Evolutionary conservation across 2,888 invertebrate species (phyloP).

Genomic region (Lamellibrachia columna): DNA sequence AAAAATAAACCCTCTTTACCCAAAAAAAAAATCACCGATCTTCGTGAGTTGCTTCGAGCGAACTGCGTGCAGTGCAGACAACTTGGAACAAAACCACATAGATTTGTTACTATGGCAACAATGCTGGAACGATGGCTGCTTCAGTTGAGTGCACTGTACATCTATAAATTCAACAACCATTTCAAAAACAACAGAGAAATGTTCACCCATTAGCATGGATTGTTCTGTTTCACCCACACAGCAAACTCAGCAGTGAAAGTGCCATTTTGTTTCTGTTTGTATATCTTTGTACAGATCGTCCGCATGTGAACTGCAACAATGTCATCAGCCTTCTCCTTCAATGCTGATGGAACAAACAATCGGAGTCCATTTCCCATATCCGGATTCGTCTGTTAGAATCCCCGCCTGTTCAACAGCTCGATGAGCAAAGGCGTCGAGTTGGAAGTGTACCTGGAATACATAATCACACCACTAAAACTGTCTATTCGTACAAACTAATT

Average conservation of each 20-base stretch:
- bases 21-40: slow-evolving; percentile 8
- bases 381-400: background rate
- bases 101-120: background rate
- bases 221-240: background rate
- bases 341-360: background rate
- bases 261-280: background rate
- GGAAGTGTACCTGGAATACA: slow-evolving; percentile 16
- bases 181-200: background rate
- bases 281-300: background rate
- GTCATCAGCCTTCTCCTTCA: background rate
- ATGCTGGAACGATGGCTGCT: background rate
- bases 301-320: background rate
- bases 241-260: background rate
- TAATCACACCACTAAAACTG: background rate
- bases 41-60: background rate
- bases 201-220: background rate
- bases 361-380: slow-evolving; percentile 3
- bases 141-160: background rate
- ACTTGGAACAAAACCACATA: background rate
- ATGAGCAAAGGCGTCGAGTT: background rate
- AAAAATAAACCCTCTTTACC: slow-evolving; percentile 10
- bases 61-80: slow-evolving; percentile 5
- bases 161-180: background rate
- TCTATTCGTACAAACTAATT: no score
- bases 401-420: background rate